Base-by-base conservation (phyloP, 1,140 invertebrate species). In the Hylyphantes graminicola region DNA sequence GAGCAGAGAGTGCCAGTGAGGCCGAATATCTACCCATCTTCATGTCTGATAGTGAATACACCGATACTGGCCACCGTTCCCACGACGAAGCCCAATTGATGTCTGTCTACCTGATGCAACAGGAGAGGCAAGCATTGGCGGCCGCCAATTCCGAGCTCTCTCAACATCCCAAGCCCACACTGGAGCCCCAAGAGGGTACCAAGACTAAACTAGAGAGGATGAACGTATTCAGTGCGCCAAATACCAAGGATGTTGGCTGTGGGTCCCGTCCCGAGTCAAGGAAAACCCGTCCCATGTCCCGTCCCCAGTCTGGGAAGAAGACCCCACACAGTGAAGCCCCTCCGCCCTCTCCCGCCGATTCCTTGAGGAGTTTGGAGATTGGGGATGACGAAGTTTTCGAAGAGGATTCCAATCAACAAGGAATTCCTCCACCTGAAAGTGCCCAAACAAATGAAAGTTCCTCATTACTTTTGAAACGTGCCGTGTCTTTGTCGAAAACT, bases 41-140 rank as follows among this genome's bases (percentile, higher is more conserved):
- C 15, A 77, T 86, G 48, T 86, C 85, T 8, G 80, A 86, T 19
- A 81, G 63, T 53, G 77, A 79, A 64, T 86, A 53, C 50, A 81
- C 85, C 1, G 85, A 86, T 53, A 57, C 70, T 10, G 74, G 75
- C 12, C 53, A 70, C n/a, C 21, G 77, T 13, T 84, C 80, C 6
- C 59, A 82, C 54, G 85, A 86, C 53, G 85, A 83, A 64, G 59
- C 64, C 15, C 72, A 80, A 15, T 11, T 85, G 11, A 19, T 81
- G 21, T 15, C 73, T 51, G 54, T 77, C 17, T 55, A 19, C 57
- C 11, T 77, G 21, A 12, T 68, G 15, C 63, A 85, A 35, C 19
- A 84, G 10, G 48, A 64, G 55, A 48, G 19, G 48, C 48, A 12
- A 7, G 5, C 51, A 12, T 19, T 67, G 48, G 21, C 19, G 15